These are phyloP conservation scores for Cephalopachus bancanus DNA, from an alignment of 2,797 vertebrate species.

Conservation along the genomic window DNA sequence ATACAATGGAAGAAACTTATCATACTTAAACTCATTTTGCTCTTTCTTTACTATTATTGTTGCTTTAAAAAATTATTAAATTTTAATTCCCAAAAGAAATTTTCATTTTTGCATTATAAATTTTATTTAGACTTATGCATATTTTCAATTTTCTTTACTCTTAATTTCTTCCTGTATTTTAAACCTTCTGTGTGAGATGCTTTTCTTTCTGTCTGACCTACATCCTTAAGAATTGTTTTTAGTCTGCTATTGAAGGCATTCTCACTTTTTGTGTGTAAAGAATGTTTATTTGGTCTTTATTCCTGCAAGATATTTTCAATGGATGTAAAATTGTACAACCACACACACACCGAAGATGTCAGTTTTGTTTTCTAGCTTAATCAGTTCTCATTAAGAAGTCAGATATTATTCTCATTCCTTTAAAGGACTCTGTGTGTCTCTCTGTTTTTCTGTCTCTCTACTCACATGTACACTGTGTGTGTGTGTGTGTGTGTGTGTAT, in stretches of 20 bases:
- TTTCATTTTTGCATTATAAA: background rate
- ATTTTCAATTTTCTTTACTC: background rate
- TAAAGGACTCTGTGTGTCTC: background rate
- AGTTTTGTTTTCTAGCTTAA: background rate
- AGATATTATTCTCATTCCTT: background rate
- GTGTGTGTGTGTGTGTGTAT: background rate
- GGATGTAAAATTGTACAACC: background rate
- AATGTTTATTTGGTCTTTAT: background rate
- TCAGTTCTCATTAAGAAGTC: background rate
- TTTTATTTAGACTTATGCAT: background rate
- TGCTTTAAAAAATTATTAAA: background rate
- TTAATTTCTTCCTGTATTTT: slow-evolving; percentile 21
- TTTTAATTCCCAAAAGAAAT: background rate
- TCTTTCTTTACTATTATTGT: background rate
- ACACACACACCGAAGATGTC: background rate
- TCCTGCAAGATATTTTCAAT: background rate
- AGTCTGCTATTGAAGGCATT: background rate
- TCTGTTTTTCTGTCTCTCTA: background rate
- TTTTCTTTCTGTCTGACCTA: background rate
- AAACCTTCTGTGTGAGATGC: background rate
- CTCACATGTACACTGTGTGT: too few species aligned
- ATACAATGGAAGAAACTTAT: background rate
- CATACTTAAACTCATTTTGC: background rate
- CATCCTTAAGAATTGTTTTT: background rate
- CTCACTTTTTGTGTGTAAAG: background rate